Percentiles rank a stretch among this genome's conserved stretches.
Conservation (phyloP, 1,140 invertebrate species). For the Lucilia sericata region DNA sequence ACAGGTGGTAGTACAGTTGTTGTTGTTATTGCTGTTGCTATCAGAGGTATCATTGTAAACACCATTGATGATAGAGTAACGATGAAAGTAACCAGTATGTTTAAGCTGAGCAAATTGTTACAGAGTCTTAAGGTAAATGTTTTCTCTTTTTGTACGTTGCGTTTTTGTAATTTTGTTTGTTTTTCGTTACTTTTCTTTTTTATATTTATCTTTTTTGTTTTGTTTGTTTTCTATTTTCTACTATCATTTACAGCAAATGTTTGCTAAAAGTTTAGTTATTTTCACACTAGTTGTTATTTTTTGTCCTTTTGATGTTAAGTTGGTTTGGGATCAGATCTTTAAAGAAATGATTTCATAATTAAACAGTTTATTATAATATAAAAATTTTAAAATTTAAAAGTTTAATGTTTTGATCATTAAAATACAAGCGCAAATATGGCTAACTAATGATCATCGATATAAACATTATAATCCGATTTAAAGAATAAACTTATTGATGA, state of each 20-base stretch:
- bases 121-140: background rate
- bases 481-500: too few relatives aligned
- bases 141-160: background rate
- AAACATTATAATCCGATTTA: too few relatives aligned
- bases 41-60: background rate
- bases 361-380: too few relatives aligned
- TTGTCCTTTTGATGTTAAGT: background rate
- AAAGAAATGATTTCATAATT: background rate
- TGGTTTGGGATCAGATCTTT: background rate
- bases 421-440: too few relatives aligned
- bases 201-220: background rate
- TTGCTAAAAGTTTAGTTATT: background rate
- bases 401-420: too few relatives aligned
- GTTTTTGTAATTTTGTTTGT: background rate
- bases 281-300: background rate
- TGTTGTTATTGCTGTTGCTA: background rate
- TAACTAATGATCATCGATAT: too few relatives aligned
- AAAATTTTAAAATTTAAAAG: too few relatives aligned
- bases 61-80: background rate
- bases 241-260: background rate
- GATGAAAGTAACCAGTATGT: background rate
- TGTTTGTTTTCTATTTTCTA: background rate
- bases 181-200: background rate
- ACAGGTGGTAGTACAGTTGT: conserved; percentile 2
- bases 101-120: conserved; percentile 1